phyloP scores from a whole-genome alignment of 2,888 invertebrate genomes.

The Perithous albicinctus region DNA sequence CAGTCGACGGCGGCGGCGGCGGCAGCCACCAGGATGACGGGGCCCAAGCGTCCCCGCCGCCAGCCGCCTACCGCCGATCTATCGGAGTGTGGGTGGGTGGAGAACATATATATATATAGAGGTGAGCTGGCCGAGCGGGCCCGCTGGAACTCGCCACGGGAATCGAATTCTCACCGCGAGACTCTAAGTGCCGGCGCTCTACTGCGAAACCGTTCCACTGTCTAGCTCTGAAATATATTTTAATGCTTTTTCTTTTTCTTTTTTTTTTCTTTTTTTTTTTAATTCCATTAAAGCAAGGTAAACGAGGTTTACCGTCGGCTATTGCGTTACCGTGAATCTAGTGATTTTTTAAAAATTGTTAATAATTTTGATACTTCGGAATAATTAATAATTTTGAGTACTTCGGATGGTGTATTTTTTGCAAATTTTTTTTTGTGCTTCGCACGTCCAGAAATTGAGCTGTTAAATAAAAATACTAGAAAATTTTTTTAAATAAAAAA shows the following conservation, averaged over 20 bases:
- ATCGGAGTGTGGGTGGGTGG: slow-evolving; percentile 58
- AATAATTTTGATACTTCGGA: not conserved
- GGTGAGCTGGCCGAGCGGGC: slow-evolving; percentile 48
- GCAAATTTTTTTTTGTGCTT: too few relatives aligned
- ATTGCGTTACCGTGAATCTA: slow-evolving; percentile 37
- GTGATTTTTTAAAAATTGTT: slow-evolving; percentile 37
- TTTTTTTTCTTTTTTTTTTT: slow-evolving; percentile 26
- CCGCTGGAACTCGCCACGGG: slow-evolving; percentile 10
- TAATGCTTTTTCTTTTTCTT: slow-evolving; percentile 18
- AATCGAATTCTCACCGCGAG: slow-evolving; percentile 52
- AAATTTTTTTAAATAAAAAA: too few relatives aligned
- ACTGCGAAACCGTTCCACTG: slow-evolving; percentile 43
- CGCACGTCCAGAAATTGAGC: too few relatives aligned
- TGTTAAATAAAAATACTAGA: too few relatives aligned
- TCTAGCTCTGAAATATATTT: slow-evolving; percentile 28
- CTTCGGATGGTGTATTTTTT: too few relatives aligned
- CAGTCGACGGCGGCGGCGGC: slow-evolving; percentile 1
- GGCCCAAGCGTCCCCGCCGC: slow-evolving; percentile 3
- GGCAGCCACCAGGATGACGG: slow-evolving; percentile 46
- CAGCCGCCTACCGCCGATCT: slow-evolving; percentile 33
- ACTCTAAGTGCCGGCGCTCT: slow-evolving; percentile 20
- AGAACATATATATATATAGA: too few relatives aligned
- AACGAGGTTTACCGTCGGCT: not conserved
- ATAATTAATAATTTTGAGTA: too few relatives aligned
- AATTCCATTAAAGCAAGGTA: slow-evolving; percentile 14